These are phyloP conservation scores for Syrrhaptes paradoxus DNA, from an alignment of 2,113 vertebrate species.

Conservation along the genomic window DNA sequence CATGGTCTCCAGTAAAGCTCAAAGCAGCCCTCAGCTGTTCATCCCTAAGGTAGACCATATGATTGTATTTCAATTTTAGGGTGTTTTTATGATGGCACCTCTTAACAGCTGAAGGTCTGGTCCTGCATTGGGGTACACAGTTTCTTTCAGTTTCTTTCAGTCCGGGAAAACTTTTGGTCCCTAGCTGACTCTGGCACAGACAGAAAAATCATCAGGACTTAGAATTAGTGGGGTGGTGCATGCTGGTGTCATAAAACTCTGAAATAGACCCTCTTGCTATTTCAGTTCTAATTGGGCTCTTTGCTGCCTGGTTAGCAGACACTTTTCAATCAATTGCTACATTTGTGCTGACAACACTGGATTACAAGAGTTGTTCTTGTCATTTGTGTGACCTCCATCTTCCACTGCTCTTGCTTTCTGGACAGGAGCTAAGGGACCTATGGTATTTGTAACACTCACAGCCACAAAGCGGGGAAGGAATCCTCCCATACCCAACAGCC, in stretches of 20 bases:
- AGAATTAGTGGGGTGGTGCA: not conserved
- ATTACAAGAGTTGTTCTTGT: slow-evolving; percentile 3
- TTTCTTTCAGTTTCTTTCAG: not conserved
- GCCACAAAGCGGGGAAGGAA: not conserved
- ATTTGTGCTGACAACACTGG: not conserved
- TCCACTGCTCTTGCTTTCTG: not conserved
- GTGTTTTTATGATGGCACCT: not conserved
- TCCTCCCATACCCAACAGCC: not conserved
- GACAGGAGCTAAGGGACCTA: not conserved
- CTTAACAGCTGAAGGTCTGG: not conserved
- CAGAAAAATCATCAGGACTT: not conserved
- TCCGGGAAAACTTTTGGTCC: not conserved
- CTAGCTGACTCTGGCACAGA: not conserved
- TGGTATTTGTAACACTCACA: not conserved
- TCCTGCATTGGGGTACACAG: not conserved
- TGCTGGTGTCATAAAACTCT: not conserved
- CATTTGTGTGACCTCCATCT: slow-evolving; percentile 20
- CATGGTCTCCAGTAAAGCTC: not conserved
- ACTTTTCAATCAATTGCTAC: slow-evolving; percentile 42
- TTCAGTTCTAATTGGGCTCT: slow-evolving; percentile 22
- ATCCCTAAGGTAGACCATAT: not conserved
- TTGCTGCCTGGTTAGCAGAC: slow-evolving; percentile 20
- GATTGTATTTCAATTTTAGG: not conserved
- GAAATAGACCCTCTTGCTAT: slow-evolving; percentile 13
- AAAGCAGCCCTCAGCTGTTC: not conserved